Base-by-base conservation (phyloP, 2,797 vertebrate species). In the Enteromius fasciolatus region DNA sequence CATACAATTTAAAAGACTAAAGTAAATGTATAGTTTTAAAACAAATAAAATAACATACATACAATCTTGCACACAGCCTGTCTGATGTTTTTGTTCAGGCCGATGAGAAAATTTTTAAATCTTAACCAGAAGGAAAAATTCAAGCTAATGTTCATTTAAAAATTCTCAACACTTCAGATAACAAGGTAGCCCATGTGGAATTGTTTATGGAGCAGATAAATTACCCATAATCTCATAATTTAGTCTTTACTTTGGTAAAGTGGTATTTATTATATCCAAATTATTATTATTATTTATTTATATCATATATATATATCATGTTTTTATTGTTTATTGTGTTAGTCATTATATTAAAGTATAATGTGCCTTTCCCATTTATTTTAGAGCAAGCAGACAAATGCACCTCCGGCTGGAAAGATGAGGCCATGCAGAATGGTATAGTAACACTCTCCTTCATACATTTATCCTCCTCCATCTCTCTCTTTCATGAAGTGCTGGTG, bases 361-460 rank as follows among this genome's bases (percentile, higher is more conserved):
- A 92, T 90, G 81, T 92, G 84, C 81, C 84, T 93, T 85, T 93
- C 86, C 54, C 81, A 11, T 93, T 89, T 92, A 44, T 93, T 93
- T 90, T 87, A 94, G 93, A 94, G 87, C 91, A 92, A 89, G 90
- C 91, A 92, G 93, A 93, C 90, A 94, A 92, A 88, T 92, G 92
- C 91, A 91, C 89, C 88, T 90, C 91, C 87, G 69, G 87, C 90
- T 94, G 93, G 93, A 94, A 92, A 91, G 91, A 93, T 91, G 93
- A 94, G 86, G 89, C 91, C 88, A 89, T 92, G 90, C 93, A 94
- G 87, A 94, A 93, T 92, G 93, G 94, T 94, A 94, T 61, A 74
- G 86, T 87, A 81, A 81, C 39, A 41, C 54, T 28, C 18, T 84
- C 66, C 7, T 46, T 44, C 57, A 72, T 36, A 20, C 57, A 54